Conservation (phyloP, 1,140 invertebrate genomes). For the Phocides pigmalion region DNA sequence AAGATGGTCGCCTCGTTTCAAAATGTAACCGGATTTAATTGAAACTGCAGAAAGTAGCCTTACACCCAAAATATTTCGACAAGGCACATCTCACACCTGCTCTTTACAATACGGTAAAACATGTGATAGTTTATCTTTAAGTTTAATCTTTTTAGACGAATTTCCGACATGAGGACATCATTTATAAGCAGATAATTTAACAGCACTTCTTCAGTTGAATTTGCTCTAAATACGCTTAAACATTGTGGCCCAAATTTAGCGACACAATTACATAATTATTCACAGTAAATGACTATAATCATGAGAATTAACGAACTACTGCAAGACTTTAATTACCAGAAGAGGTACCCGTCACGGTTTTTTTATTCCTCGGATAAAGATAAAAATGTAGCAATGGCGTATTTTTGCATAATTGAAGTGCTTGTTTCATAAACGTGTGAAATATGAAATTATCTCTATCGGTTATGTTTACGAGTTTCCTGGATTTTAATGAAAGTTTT, state of each 20-base stretch:
- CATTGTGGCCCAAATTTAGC: conserved; percentile 4
- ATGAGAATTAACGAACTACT: conserved; percentile 25
- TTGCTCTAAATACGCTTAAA: conserved; percentile 4
- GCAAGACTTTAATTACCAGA: conserved; percentile 43
- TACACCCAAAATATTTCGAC: no score
- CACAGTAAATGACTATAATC: conserved; percentile 35
- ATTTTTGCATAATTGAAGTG: conserved; percentile 36
- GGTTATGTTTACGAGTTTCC: no score
- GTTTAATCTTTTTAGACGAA: no score
- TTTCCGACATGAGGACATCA: no score
- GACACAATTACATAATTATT: conserved; percentile 27
- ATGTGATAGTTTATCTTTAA: no score
- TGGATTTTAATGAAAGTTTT: no score
- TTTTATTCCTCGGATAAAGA: conserved; percentile 27
- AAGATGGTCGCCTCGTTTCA: no score
- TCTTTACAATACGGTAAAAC: no score
- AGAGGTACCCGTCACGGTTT: conserved; percentile 40
- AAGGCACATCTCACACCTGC: no score
- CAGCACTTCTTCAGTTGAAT: not conserved
- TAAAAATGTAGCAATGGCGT: conserved; percentile 25
- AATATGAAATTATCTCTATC: not conserved
- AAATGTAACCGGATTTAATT: no score
- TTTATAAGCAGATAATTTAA: no score
- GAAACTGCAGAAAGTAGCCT: no score
- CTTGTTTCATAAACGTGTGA: not conserved